Percentiles rank a stretch among this genome's conserved stretches.
Conservation (phyloP, 2,797 vertebrate genomes). For the Remorina albescens region DNA sequence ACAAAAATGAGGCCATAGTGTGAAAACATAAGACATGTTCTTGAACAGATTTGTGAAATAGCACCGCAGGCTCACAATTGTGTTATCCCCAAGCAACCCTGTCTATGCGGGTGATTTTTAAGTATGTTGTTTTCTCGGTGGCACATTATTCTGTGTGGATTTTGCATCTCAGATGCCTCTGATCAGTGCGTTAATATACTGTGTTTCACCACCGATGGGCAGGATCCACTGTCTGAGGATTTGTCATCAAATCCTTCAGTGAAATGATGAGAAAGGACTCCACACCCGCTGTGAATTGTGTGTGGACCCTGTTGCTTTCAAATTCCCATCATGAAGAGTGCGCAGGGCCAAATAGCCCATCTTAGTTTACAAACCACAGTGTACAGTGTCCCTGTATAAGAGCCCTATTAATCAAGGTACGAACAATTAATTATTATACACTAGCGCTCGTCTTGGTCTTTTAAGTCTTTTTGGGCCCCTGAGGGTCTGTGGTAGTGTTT, state of each 20-base stretch:
- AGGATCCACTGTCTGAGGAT: not conserved
- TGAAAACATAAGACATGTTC: conserved; percentile 53
- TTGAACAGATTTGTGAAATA: conserved; percentile 43
- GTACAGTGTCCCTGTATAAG: not conserved
- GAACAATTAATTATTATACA: not conserved
- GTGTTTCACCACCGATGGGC: not conserved
- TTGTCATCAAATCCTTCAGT: not conserved
- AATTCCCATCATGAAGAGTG: conserved; percentile 6
- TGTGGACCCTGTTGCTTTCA: conserved; percentile 4
- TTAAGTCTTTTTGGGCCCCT: not conserved
- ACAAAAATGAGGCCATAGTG: conserved; percentile 48
- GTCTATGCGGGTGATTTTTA: conserved; percentile 3
- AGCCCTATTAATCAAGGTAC: not conserved
- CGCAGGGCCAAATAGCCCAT: not conserved
- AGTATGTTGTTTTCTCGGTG: not conserved
- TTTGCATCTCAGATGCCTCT: not conserved
- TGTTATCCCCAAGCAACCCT: not conserved
- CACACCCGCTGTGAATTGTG: conserved; percentile 1
- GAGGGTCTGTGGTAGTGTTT: not conserved
- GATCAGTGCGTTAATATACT: not conserved
- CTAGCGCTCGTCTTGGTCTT: not conserved
- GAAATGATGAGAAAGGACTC: not conserved
- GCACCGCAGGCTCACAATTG: conserved; percentile 38
- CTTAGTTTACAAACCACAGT: too few species aligned
- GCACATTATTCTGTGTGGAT: not conserved